Percentiles rank a stretch among this genome's conserved stretches.
Evolutionary conservation across 2,113 vertebrate species (phyloP).

Genomic region (Chamaetylas fuelleborni): DNA sequence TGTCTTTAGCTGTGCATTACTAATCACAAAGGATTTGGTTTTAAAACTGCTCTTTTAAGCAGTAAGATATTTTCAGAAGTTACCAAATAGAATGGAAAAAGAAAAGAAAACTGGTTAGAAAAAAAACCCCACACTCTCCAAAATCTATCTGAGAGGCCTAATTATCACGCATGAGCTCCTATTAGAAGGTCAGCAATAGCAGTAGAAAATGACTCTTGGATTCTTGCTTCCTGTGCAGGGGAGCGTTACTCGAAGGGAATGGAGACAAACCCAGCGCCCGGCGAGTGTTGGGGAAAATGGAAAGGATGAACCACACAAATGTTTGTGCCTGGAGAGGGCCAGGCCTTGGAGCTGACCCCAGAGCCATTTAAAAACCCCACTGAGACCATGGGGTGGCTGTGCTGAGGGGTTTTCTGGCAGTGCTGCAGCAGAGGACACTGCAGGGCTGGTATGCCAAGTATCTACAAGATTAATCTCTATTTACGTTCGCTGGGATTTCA

Average conservation of each 20-base stretch:
- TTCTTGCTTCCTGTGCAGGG: conserved; percentile 39
- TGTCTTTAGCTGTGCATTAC: conserved; percentile 14
- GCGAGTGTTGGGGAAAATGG: background rate
- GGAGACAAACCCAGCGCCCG: background rate
- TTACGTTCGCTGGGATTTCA: background rate
- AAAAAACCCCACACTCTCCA: background rate
- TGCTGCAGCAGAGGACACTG: background rate
- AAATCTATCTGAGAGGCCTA: background rate
- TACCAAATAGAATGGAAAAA: background rate
- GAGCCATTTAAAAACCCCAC: background rate
- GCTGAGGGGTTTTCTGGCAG: background rate
- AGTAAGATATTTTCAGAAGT: background rate
- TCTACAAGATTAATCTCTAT: conserved; percentile 20
- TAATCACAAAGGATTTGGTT: conserved; percentile 34
- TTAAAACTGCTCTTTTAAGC: background rate
- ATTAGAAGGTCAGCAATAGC: background rate
- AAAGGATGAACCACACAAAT: too few relatives aligned
- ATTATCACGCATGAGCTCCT: background rate
- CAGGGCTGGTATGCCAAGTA: background rate
- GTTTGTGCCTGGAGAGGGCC: background rate
- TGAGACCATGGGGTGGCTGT: background rate
- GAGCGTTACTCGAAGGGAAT: background rate
- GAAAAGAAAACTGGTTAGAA: background rate
- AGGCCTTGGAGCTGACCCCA: background rate
- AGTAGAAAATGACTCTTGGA: background rate